Conservation (phyloP, 1,140 invertebrate genomes). For the Ridgeia piscesae region DNA sequence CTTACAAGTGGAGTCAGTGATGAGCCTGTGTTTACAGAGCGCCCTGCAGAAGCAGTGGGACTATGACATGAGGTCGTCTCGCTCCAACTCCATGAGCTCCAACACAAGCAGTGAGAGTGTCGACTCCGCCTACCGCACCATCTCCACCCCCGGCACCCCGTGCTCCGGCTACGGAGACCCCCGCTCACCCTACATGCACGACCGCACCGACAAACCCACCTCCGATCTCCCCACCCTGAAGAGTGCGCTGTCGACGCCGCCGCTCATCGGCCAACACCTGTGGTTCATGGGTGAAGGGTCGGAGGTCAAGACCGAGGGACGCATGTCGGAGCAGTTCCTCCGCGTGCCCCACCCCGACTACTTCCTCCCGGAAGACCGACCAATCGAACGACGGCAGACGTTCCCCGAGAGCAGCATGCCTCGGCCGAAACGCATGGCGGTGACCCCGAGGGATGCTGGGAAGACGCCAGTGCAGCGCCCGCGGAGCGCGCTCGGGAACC, state of each 20-base stretch:
- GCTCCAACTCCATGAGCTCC: constrained; percentile 22
- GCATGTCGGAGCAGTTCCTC: not conserved
- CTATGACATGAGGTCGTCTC: constrained; percentile 31
- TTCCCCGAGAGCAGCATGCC: not conserved
- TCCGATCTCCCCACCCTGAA: constrained; percentile 9
- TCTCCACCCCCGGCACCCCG: constrained; percentile 17
- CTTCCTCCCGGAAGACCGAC: not conserved
- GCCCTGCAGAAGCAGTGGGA: constrained; percentile 35
- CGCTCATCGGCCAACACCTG: not conserved
- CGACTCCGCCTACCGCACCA: constrained; percentile 22
- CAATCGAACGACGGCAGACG: not conserved
- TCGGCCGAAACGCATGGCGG: not conserved
- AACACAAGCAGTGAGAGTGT: constrained; percentile 4
- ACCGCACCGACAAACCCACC: not conserved
- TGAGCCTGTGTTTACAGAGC: constrained; percentile 36
- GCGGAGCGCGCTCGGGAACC: not conserved
- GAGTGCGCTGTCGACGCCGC: constrained; percentile 2
- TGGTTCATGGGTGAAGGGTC: not conserved
- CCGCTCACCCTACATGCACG: not conserved
- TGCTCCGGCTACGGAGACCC: not conserved
- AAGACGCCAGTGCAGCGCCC: not conserved
- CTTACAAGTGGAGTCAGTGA: no score
- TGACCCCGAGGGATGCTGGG: not conserved
- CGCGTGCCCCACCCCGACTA: not conserved
- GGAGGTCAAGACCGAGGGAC: not conserved